A percentile compares a stretch with the other conserved stretches of the same genome.
phyloP scores from a whole-genome alignment of 2,113 vertebrate genomes.

The Blennius ocellaris region DNA sequence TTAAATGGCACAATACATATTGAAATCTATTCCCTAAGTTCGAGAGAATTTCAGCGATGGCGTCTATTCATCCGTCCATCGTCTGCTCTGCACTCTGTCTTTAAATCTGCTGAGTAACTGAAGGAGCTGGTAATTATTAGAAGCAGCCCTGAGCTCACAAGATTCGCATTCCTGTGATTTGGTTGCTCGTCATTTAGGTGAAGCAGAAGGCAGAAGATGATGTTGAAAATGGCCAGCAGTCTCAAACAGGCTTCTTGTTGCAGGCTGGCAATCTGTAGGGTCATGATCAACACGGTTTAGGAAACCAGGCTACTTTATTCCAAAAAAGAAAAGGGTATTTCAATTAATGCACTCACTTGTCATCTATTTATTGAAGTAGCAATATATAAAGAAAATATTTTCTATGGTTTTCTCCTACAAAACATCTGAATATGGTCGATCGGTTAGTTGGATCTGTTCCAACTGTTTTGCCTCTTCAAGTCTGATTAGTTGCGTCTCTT shows the following conservation, averaged over 20 bases:
- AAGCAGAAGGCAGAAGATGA: neutral
- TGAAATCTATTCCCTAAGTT: no score
- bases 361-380: no score
- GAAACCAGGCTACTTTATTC: neutral
- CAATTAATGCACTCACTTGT: no score
- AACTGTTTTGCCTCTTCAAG: no score
- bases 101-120: constrained; percentile 10
- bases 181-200: constrained; percentile 31
- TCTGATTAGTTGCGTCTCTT: no score
- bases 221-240: constrained; percentile 4
- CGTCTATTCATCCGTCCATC: neutral
- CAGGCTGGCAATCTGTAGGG: constrained; percentile 1
- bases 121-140: constrained; percentile 57
- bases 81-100: neutral
- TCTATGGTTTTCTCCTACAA: no score
- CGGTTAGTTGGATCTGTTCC: no score
- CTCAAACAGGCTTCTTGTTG: constrained; percentile 38
- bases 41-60: no score
- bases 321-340: no score
- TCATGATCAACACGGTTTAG: constrained; percentile 5
- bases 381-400: no score
- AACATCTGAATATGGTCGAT: no score
- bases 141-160: constrained; percentile 49
- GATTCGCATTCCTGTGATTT: constrained; percentile 56
- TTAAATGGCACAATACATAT: neutral